phyloP scores from a whole-genome alignment of 2,888 invertebrate genomes.

The Eurytoma adleriae region DNA sequence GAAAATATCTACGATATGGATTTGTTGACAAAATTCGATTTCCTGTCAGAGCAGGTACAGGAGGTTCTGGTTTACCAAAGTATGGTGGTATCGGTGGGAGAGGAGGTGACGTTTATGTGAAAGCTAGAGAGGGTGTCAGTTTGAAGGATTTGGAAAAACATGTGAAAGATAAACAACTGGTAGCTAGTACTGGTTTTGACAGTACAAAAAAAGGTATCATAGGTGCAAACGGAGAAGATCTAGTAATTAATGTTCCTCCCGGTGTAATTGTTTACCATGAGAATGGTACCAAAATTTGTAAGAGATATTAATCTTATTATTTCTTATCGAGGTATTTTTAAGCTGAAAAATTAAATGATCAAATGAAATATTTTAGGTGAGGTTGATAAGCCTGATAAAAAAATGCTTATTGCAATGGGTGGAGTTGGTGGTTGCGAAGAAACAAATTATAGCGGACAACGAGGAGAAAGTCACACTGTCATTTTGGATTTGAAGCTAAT shows the following conservation, averaged over 20 bases:
- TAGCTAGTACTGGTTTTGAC: constrained; percentile 85
- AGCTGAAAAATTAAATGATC: constrained; percentile 79
- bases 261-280: constrained; percentile 88
- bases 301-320: constrained; percentile 46
- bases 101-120: constrained; percentile 90
- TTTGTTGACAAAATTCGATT: constrained; percentile 90
- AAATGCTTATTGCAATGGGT: constrained; percentile 86
- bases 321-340: constrained; percentile 54
- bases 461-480: constrained; percentile 85
- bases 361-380: constrained; percentile 79
- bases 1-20: constrained; percentile 77
- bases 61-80: constrained; percentile 86
- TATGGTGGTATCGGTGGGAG: constrained; percentile 94
- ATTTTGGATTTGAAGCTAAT: constrained; percentile 93
- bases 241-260: constrained; percentile 86
- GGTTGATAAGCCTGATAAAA: constrained; percentile 83
- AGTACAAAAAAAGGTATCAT: constrained; percentile 86
- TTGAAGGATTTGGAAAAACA: constrained; percentile 78
- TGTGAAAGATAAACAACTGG: constrained; percentile 79
- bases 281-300: constrained; percentile 81
- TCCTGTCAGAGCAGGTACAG: constrained; percentile 89
- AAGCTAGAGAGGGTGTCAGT: constrained; percentile 81
- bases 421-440: constrained; percentile 88
- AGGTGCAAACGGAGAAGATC: constrained; percentile 85
- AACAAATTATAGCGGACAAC: constrained; percentile 87